Base-by-base conservation (phyloP, 2,888 invertebrate genomes). In the Epistrophella euchroma region DNA sequence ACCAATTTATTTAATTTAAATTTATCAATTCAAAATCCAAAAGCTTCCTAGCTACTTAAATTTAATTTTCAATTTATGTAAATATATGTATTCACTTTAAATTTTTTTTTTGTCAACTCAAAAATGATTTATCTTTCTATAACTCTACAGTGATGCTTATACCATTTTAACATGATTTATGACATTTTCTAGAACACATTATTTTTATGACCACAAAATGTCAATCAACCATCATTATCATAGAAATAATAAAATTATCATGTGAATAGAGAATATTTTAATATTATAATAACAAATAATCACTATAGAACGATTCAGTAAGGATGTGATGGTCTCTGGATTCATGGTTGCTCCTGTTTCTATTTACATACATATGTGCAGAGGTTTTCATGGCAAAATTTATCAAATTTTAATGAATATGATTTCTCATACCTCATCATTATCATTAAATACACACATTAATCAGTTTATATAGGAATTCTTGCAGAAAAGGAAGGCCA, bases 331-430 rank as follows among this genome's bases (percentile, higher is more conserved):
- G 32, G 32, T 32, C 7, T 32, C 6, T 6, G 28, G 4, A 28
- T 28, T 28, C 9, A 47, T 25, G 22, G 47, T 32, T 13, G 22
- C 9, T 55, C 19, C 2, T 58, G 13, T 40, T 37, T 60, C 15
- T 50, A 7, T 40, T 15, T 6, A n/a, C n/a, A 10, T 37, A 7
- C 40, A 11, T 28, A 10, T 40, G 2, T 6, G 0, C 35, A 50
- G n/a, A 55, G 11, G 40, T 35, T 37, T 13, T 35, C 25, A 15
- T 40, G 17, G 82, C 7, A 52, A 40, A 62, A 60, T 73, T 73
- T 56, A 77, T 64, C 70, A 80, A 81, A 81, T 73, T 81, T 77
- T 71, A 82, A 86, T 82, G 82, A 74, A 82, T 86, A 17, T 56
- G 73, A 81, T 70, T 73, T 74, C 73, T 28, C 66, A 15, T 19